Base-by-base conservation (phyloP, 1,140 invertebrate genomes). In the Lineus longissimus region DNA sequence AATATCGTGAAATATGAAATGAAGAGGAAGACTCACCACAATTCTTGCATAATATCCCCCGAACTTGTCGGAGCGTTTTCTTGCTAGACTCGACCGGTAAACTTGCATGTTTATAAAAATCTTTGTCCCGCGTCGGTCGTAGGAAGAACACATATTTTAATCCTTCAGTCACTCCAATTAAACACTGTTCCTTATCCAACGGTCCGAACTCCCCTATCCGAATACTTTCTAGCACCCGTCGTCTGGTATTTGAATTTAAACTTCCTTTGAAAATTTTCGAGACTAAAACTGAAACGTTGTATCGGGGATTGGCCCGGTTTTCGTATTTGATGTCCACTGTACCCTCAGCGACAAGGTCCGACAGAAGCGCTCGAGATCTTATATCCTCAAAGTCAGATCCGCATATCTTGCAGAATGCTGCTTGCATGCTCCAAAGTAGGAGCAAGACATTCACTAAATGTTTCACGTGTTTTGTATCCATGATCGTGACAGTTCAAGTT, bases 51-150 rank as follows among this genome's bases (percentile, higher is more conserved):
- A 51, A 27, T 19, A 51, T 51, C 47, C 19, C 47, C 47, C 47
- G 47, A 51, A 51, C n/a, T n/a, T 51, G 47, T 27, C 47, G 47
- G n/a, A 51, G 25, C 47, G 47, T 51, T 19, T 19, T 51, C 25
- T 51, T 51, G 19, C 47, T 27, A n/a, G 19, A 23, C 25, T 51
- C 47, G 47, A 51, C 47, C 47, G 47, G 47, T 51, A 51, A 51
- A 51, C n/a, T 51, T 23, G 47, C 47, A 27, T 51, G n/a, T 51
- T 51, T 51, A n/a, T 51, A 51, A 51, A 7, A 51, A 51, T 51
- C n/a, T 51, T 51, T 27, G 19, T 51, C 19, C 25, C 25, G 6
- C n/a, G 47, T 51, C 25, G n/a, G n/a, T 7, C 47, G 47, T 51
- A 51, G 47, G 47, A 51, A 51, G 47, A 51, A 51, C 6, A 51